phyloP scores from a whole-genome alignment of 35 echinoderm and acorn worm species.

The Lytechinus variegatus region DNA sequence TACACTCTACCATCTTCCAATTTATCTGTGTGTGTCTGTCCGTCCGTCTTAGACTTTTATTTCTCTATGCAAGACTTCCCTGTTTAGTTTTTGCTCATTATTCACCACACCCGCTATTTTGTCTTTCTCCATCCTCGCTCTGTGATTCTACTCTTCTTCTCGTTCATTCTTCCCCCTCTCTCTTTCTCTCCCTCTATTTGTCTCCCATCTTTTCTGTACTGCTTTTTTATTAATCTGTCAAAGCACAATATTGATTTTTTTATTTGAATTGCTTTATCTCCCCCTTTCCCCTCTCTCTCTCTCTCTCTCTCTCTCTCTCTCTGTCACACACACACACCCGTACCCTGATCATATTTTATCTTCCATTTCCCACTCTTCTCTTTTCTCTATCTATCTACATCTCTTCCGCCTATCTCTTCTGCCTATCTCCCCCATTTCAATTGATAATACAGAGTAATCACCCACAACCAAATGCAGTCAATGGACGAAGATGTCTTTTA shows the following conservation, averaged over 20 bases:
- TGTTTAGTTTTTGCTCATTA: too few species aligned
- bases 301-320: too few species aligned
- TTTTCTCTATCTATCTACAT: not conserved
- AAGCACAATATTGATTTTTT: too few species aligned
- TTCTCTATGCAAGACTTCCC: too few species aligned
- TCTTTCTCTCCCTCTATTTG: not conserved
- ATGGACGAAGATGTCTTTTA: not conserved
- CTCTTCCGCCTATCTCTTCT: not conserved
- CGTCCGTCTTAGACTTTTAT: too few species aligned
- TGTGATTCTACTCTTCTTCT: not conserved
- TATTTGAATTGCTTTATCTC: too few species aligned
- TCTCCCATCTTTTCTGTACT: not conserved
- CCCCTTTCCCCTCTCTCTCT: too few species aligned
- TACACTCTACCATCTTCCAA: too few species aligned
- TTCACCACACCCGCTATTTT: too few species aligned
- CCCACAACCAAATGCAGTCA: slow-evolving; percentile 23
- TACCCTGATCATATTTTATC: not conserved
- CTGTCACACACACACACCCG: too few species aligned
- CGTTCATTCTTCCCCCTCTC: not conserved
- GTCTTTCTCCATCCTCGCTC: not conserved
- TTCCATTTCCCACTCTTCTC: not conserved
- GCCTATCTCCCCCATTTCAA: not conserved
- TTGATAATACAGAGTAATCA: not conserved
- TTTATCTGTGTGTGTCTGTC: not conserved
- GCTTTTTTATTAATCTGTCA: not conserved